Base-by-base conservation (phyloP, 2,888 invertebrate genomes). In the Lapara coniferarum region DNA sequence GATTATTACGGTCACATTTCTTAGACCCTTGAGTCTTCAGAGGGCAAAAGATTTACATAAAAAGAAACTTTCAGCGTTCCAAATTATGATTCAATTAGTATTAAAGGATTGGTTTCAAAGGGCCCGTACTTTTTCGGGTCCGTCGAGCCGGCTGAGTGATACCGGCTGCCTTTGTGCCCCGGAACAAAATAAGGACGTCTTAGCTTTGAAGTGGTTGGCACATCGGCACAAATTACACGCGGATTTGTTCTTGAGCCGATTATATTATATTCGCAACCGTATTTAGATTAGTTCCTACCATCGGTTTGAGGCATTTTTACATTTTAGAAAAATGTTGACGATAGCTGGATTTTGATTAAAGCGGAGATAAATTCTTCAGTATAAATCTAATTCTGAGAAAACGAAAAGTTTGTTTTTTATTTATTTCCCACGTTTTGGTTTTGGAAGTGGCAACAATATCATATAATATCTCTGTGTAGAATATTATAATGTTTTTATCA, bases 51-150 rank as follows among this genome's bases (percentile, higher is more conserved):
- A 91, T 92, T 92, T 92, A 88, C 91, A 91, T 92, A 90, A 92
- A 93, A 93, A 92, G 91, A 92, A 93, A 93, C 88, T 92, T 91
- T 88, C 85, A 89, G 88, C 87, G 87, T 88, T 83, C 83, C 81
- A 90, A 92, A 93, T 93, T 93, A 93, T 92, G 91, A 93, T 93
- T 93, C 93, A 93, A 93, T 93, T 93, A 93, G 93, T 91, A 90
- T 93, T 93, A 93, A 91, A 90, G 93, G 91, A 91, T 92, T 91
- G 92, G 87, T 81, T 82, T 82, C 91, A 91, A 92, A 91, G 89
- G 91, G 86, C 77, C 81, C 80, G 87, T 87, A 89, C 83, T 91
- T 92, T 93, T 92, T 92, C 87, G 90, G 92, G 91, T 91, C 87
- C 83, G 87, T 75, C 82, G 88, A 85, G 79, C 82, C 79, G 79